phyloP scores from a whole-genome alignment of 2,113 vertebrate species.

The Tragulus kanchil region DNA sequence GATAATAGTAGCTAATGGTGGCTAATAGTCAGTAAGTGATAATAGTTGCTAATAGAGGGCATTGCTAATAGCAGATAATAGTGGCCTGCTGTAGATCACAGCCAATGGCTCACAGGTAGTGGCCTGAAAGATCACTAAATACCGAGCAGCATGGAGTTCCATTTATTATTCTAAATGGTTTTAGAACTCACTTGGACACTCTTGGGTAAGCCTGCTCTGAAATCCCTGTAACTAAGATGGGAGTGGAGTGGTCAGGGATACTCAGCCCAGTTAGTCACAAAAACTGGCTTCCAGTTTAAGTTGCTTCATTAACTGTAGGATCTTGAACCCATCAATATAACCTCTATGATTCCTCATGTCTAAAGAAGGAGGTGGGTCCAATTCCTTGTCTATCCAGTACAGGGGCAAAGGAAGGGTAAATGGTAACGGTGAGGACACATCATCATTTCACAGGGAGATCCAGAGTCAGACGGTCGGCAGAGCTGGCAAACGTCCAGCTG shows the following conservation, averaged over 20 bases:
- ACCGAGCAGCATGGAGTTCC: not conserved
- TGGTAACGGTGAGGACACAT: not conserved
- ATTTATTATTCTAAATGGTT: slow-evolving; percentile 50
- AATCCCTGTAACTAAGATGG: not conserved
- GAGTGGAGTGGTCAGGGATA: not conserved
- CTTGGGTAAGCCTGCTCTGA: not conserved
- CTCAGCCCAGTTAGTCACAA: not conserved
- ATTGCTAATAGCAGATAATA: slow-evolving; percentile 77
- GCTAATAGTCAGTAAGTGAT: slow-evolving; percentile 75
- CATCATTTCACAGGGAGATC: not conserved
- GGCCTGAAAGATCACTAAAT: slow-evolving; percentile 35
- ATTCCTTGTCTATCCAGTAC: not conserved
- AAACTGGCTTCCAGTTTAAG: not conserved
- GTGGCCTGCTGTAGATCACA: slow-evolving; percentile 63
- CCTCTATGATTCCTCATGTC: not conserved
- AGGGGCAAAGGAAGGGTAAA: not conserved
- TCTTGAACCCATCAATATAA: not conserved
- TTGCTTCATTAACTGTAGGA: not conserved
- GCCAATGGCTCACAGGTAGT: slow-evolving; percentile 45
- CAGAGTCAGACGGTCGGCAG: not conserved
- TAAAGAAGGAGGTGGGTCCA: not conserved
- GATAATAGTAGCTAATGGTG: slow-evolving; percentile 80
- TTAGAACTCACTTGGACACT: not conserved
- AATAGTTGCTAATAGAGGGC: slow-evolving; percentile 79
- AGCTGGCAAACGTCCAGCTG: not conserved